Conservation (phyloP, 2,113 vertebrate genomes). For the Tetraodon nigroviridis region DNA sequence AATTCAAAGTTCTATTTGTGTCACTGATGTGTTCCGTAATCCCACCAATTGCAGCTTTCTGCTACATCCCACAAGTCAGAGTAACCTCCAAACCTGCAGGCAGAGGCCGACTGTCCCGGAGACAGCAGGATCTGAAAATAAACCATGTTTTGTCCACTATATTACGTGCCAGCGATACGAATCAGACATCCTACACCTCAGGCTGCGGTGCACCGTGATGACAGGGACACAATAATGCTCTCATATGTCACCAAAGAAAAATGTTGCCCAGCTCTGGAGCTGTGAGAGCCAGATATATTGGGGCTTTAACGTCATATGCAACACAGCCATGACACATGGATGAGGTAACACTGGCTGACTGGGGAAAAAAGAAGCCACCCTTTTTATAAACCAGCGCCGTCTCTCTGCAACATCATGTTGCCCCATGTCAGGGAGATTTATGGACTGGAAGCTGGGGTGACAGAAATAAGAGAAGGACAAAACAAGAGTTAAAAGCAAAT, state of each 20-base stretch:
- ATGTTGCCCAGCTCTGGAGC: conserved; percentile 41
- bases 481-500: conserved; percentile 1
- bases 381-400: conserved; percentile 60
- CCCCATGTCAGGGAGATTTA: conserved; percentile 30
- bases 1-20: neutral
- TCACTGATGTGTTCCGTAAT: conserved; percentile 30
- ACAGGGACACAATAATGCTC: conserved; percentile 49
- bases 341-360: conserved; percentile 47
- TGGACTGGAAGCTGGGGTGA: conserved; percentile 2
- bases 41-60: conserved; percentile 63
- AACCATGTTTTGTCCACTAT: conserved; percentile 50
- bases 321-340: conserved; percentile 47
- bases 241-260: conserved; percentile 52
- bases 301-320: conserved; percentile 30
- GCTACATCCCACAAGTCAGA: conserved; percentile 56
- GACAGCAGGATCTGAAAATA: conserved; percentile 69
- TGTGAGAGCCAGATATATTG: conserved; percentile 18
- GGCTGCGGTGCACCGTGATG: conserved; percentile 39
- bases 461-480: neutral
- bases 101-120: conserved; percentile 22
- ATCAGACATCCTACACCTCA: conserved; percentile 65
- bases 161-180: conserved; percentile 55
- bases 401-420: conserved; percentile 62
- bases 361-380: conserved; percentile 33
- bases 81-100: conserved; percentile 51